phyloP scores from a whole-genome alignment of 1,140 invertebrate species.

The Anadara kagoshimensis region DNA sequence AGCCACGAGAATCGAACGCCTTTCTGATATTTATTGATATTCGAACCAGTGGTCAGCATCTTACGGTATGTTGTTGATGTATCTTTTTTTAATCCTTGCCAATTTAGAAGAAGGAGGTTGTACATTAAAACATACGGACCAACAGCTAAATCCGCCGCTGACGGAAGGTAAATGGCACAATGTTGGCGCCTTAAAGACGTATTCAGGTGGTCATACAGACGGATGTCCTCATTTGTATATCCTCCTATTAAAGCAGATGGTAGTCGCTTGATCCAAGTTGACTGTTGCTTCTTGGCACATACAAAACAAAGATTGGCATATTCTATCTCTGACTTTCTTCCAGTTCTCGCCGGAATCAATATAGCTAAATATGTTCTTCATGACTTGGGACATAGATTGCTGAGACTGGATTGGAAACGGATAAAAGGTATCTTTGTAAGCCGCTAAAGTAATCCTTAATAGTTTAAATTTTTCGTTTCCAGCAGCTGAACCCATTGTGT shows the following conservation, averaged over 20 bases:
- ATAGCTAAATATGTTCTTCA: background rate
- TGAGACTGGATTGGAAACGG: background rate
- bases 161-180: constrained; percentile 9
- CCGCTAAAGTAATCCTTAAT: constrained; percentile 5
- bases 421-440: constrained; percentile 22
- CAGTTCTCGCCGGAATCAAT: too few species aligned
- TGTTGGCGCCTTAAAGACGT: constrained; percentile 14
- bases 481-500: too few species aligned
- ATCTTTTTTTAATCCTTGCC: constrained; percentile 9
- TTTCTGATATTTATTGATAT: constrained; percentile 10
- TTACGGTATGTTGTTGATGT: constrained; percentile 14
- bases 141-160: constrained; percentile 19
- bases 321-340: constrained; percentile 13
- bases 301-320: constrained; percentile 9
- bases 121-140: constrained; percentile 26
- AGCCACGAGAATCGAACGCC: constrained; percentile 19
- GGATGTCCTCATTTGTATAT: constrained; percentile 16
- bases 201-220: constrained; percentile 13
- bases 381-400: background rate
- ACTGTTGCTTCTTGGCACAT: constrained; percentile 8
- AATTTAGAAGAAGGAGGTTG: constrained; percentile 16
- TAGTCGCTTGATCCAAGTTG: background rate
- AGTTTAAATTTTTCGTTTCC: too few species aligned
- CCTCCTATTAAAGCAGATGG: background rate
- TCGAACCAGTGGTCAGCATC: background rate